Evolutionary conservation across 2,113 vertebrate genomes (phyloP).

Genomic region (Grammomys surdaster): DNA sequence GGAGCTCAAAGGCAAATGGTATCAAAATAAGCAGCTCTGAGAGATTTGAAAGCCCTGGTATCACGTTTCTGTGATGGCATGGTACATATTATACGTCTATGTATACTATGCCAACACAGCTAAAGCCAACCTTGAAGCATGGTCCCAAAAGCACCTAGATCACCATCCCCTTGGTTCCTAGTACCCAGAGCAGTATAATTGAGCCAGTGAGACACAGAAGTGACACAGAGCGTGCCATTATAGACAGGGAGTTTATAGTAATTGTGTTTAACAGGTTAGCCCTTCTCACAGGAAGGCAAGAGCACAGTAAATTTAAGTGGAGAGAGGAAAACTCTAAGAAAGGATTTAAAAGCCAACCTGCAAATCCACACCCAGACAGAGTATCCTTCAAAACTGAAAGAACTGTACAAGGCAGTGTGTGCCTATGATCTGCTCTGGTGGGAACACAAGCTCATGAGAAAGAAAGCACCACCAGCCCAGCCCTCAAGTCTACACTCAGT

Average conservation of each 20-base stretch:
- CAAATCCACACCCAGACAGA: neutral
- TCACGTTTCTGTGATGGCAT: neutral
- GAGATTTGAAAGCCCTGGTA: neutral
- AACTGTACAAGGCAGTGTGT: neutral
- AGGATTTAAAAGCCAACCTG: neutral
- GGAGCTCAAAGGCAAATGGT: neutral
- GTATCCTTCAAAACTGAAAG: neutral
- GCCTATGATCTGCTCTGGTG: neutral
- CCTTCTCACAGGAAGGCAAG: neutral
- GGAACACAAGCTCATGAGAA: neutral
- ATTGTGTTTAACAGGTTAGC: neutral
- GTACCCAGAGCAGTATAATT: neutral
- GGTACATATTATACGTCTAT: neutral
- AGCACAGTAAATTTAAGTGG: neutral
- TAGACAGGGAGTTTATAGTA: neutral
- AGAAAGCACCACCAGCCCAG: neutral
- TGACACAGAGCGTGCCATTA: fast-evolving
- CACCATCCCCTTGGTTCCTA: neutral
- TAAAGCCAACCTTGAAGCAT: neutral
- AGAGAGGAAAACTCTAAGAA: neutral
- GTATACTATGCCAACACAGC: neutral
- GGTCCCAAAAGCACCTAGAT: neutral
- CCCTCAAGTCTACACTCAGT: neutral
- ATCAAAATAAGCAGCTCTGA: neutral
- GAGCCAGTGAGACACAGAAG: neutral